These are phyloP conservation scores for Labia minor DNA, from an alignment of 2,888 invertebrate genomes.

Conservation along the genomic window DNA sequence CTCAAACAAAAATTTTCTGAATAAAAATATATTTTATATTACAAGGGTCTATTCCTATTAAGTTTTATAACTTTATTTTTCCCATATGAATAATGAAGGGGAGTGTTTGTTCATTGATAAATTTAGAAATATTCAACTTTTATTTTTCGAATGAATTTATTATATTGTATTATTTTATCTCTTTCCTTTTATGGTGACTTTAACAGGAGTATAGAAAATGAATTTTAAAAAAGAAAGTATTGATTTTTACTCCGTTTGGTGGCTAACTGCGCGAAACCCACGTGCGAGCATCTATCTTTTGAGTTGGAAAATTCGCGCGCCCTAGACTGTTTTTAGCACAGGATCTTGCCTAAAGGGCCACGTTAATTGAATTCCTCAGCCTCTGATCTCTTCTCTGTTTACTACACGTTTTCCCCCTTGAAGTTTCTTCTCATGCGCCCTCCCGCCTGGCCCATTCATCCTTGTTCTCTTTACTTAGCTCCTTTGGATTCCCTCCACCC, in stretches of 20 bases:
- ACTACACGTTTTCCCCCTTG: constrained; percentile 1
- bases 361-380: constrained; percentile 2
- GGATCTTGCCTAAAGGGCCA: background rate
- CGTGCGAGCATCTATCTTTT: background rate
- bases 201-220: no score
- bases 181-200: no score
- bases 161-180: no score
- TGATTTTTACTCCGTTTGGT: background rate
- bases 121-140: no score
- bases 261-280: background rate
- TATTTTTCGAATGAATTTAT: no score
- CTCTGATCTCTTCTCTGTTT: constrained; percentile 6
- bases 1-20: no score
- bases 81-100: no score
- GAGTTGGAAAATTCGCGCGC: background rate
- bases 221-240: background rate
- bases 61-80: no score
- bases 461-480: constrained; percentile 5
- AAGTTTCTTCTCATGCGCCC: background rate
- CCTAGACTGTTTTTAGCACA: background rate
- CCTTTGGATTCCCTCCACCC: background rate
- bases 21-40: no score
- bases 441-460: background rate
- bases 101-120: no score
- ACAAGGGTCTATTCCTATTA: no score